Conservation (phyloP, 2,113 vertebrate species). For the Ranitomeya variabilis region DNA sequence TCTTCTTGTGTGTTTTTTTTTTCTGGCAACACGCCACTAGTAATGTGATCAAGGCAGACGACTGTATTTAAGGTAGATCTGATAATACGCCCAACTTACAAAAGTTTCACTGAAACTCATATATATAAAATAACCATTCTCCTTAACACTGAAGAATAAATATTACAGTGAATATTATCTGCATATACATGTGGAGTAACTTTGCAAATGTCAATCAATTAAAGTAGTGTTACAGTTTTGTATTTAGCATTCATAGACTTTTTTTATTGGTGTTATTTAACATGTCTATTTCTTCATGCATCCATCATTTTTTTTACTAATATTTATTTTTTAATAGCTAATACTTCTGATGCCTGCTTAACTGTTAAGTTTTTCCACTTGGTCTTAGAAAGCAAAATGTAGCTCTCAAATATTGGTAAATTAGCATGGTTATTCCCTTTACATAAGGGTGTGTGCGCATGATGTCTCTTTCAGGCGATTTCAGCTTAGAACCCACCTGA, state of each 20-base stretch:
- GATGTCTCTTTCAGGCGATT: too few species aligned
- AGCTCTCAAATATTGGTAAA: too few species aligned
- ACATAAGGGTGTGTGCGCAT: too few species aligned
- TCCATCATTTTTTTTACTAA: background rate
- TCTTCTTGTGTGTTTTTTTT: constrained; percentile 32
- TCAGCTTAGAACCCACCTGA: too few species aligned
- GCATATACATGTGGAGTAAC: background rate
- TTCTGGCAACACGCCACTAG: constrained; percentile 39
- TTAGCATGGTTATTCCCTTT: too few species aligned
- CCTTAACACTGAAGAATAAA: too few species aligned
- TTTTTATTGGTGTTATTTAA: background rate
- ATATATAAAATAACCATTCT: background rate
- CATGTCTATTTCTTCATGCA: background rate
- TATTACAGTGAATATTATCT: background rate
- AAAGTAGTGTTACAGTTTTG: background rate
- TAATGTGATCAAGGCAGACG: constrained; percentile 48
- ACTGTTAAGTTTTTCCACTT: background rate
- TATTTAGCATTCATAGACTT: background rate
- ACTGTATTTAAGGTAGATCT: constrained; percentile 48
- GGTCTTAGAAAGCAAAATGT: too few species aligned
- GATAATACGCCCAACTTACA: background rate
- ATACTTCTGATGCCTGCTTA: background rate
- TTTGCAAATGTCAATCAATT: background rate
- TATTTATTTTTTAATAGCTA: background rate
- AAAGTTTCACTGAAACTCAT: background rate